A percentile compares a stretch with the other conserved stretches of the same genome.
phyloP scores from a whole-genome alignment of 2,797 vertebrate genomes.

The Acanthiza pusilla region DNA sequence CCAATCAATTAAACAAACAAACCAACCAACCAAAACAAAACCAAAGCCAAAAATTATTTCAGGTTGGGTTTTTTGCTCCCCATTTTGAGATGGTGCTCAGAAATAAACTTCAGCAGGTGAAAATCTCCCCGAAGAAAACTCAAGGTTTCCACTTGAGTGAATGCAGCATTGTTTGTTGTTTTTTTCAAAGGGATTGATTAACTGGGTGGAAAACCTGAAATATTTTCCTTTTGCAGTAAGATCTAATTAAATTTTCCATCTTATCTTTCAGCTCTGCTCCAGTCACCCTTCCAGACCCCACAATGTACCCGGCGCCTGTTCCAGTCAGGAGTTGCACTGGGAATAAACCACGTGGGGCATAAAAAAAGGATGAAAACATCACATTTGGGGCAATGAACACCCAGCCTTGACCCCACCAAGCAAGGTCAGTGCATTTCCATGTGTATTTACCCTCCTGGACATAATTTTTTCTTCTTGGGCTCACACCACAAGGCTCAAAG shows the following conservation, averaged over 20 bases:
- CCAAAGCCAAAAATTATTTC: neutral
- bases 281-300: rapidly evolving
- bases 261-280: neutral
- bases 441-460: neutral
- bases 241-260: neutral
- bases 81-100: neutral
- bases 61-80: neutral
- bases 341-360: rapidly evolving
- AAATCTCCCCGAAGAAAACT: neutral
- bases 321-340: neutral
- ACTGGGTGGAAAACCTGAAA: neutral
- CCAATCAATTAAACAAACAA: neutral
- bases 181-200: neutral
- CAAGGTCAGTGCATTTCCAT: neutral
- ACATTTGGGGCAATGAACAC: neutral
- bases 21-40: neutral
- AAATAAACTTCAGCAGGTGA: neutral
- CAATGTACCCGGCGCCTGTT: rapidly evolving
- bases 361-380: neutral
- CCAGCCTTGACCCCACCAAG: neutral
- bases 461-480: neutral
- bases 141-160: neutral
- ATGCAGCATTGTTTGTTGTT: neutral
- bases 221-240: neutral
- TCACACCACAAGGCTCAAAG: neutral